These are phyloP conservation scores for Drosophila elegans DNA, from an alignment of 1,140 invertebrate species.

Conservation along the genomic window DNA sequence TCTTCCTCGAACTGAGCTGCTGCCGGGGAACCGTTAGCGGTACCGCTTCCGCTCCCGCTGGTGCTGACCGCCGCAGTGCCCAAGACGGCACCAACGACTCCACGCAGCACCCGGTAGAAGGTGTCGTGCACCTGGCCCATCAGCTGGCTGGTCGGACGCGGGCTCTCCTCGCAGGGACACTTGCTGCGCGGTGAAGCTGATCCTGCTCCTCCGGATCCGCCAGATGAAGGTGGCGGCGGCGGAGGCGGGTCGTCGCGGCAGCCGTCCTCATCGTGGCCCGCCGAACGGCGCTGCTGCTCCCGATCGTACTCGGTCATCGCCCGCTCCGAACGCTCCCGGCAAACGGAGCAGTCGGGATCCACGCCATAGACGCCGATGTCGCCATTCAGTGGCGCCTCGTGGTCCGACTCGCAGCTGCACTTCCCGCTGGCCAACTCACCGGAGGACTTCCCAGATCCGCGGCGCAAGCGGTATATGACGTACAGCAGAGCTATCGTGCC, in stretches of 20 bases:
- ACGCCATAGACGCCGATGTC: conserved; percentile 29
- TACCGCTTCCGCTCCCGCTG: background rate
- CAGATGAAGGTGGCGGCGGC: conserved; percentile 24
- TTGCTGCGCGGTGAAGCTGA: conserved; percentile 33
- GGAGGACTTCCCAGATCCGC: conserved; percentile 24
- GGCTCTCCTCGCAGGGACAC: conserved; percentile 60
- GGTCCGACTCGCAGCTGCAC: conserved; percentile 33
- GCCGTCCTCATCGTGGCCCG: conserved; percentile 14
- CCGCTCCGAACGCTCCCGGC: conserved; percentile 49
- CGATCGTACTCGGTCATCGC: conserved; percentile 46
- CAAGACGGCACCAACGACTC: conserved; percentile 39
- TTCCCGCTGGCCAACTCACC: conserved; percentile 15
- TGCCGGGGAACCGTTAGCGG: background rate
- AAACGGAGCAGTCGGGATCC: conserved; percentile 43
- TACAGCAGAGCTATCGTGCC: conserved; percentile 65
- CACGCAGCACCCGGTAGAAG: conserved; percentile 49
- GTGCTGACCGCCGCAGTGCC: conserved; percentile 16
- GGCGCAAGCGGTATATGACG: conserved; percentile 59
- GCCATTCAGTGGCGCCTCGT: background rate
- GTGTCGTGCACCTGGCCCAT: conserved; percentile 46
- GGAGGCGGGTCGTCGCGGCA: conserved; percentile 28
- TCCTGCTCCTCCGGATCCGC: background rate
- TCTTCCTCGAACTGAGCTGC: background rate
- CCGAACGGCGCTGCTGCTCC: conserved; percentile 37
- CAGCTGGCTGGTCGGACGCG: conserved; percentile 39